Evolutionary conservation across 2,113 vertebrate species (phyloP), one percentile per base, ranked within the genome.

Genomic region (Poeciliopsis retropinna): DNA sequence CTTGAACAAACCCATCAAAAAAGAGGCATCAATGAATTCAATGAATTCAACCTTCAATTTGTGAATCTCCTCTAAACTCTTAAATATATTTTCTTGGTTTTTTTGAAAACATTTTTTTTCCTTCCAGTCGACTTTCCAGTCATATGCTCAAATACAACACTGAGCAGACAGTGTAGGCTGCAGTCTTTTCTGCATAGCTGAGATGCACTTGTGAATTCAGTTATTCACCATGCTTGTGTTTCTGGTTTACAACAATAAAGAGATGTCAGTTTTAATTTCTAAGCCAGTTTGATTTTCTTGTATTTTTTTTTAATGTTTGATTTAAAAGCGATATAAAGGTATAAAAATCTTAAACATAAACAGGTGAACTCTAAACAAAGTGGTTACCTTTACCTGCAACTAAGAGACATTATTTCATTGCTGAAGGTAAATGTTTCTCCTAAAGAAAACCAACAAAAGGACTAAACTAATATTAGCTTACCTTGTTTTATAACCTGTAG

Each of bases 221-320:
- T 47, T 5, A 47, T 47, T 47, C 44, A 19, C 44, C 44, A 47
- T 15, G 44, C 14, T 47, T 69, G 61, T 63, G 61, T 32, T 12
- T 37, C 27, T 69, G 2, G 41, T 54, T 61, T 13, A 2, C 60
- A 29, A 61, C 8, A 61, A 28, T 51, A 25, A 5, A 31, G 30
- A 34, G 27, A 67, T 71, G 76, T 47, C 75, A 64, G 47, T 75
- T 73, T 73, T 29, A 61, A 34, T 41, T 62, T 66, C 39, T 12
- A 14, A 66, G 25, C 27, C 5, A 27, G 25, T n/a, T n/a, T 14
- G 22, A 65, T 67, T 10, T 29, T 7, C 34, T 7, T 28, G 25
- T 39, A 15, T 3, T 3, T 4, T 41, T 41, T 41, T 4, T 39
- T 4, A 68, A 30, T 31, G 9, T 31, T 11, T 8, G n/a, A 14